Percentiles rank a stretch among this genome's conserved stretches.
Evolutionary conservation across 2,888 invertebrate genomes (phyloP).

Genomic region (Coronaproctus castanopsis): DNA sequence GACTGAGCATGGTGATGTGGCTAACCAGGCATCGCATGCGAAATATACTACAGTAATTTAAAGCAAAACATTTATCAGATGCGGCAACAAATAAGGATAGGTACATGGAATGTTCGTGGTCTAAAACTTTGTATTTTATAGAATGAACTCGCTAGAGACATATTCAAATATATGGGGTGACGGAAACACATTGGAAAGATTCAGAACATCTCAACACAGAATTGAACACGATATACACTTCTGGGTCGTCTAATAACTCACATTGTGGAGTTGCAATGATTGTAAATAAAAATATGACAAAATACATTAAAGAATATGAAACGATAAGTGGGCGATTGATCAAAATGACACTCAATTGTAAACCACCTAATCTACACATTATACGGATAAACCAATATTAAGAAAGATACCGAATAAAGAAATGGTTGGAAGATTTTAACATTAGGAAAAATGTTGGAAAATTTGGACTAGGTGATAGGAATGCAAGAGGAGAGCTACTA

Average conservation of each 20-base stretch:
- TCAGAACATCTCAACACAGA: neutral
- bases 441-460: too few species aligned
- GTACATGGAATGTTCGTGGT: neutral
- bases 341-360: slow-evolving; percentile 2
- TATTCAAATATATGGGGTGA: neutral
- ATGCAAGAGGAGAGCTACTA: too few species aligned
- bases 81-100: neutral
- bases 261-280: neutral
- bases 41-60: neutral
- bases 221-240: neutral
- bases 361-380: too few species aligned
- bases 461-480: too few species aligned
- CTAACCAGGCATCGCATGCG: neutral
- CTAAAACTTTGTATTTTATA: neutral
- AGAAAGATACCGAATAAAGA: too few species aligned
- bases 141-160: neutral
- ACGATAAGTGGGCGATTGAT: neutral
- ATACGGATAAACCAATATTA: too few species aligned
- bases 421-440: too few species aligned
- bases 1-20: neutral
- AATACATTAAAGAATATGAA: neutral
- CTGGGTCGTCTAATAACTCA: neutral
- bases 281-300: neutral
- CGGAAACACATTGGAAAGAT: neutral
- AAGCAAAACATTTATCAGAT: neutral